These are phyloP conservation scores for Agonopterix alstromeriana DNA, from an alignment of 2,888 invertebrate species.

Conservation along the genomic window DNA sequence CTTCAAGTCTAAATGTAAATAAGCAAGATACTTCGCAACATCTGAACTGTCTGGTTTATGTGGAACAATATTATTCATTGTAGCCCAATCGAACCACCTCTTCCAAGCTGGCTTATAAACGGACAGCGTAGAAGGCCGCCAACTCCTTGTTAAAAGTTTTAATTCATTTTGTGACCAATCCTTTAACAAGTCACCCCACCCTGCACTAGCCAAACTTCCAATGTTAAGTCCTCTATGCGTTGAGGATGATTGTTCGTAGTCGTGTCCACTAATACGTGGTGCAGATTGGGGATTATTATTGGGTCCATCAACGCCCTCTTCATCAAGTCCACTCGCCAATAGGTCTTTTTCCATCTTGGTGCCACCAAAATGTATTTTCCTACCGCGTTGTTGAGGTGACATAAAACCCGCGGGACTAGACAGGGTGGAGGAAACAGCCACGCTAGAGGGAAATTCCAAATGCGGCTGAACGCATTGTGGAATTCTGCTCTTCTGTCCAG, in stretches of 20 bases:
- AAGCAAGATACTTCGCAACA: conserved; percentile 6
- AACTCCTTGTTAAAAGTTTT: conserved; percentile 11
- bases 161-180: conserved; percentile 12
- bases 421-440: conserved; percentile 29
- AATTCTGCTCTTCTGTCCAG: background rate
- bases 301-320: conserved; percentile 10
- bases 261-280: conserved; percentile 8
- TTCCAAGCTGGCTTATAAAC: conserved; percentile 11
- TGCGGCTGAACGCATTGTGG: conserved; percentile 20
- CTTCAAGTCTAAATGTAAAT: conserved; percentile 6
- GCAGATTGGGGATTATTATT: conserved; percentile 7
- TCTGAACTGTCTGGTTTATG: conserved; percentile 3
- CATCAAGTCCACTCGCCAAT: conserved; percentile 17
- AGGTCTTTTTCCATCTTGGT: conserved; percentile 5
- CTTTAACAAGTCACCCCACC: conserved; percentile 12
- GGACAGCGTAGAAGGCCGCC: conserved; percentile 15
- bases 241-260: conserved; percentile 9
- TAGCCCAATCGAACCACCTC: conserved; percentile 11
- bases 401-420: conserved; percentile 20
- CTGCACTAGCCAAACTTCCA: conserved; percentile 17
- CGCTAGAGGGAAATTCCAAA: conserved; percentile 15
- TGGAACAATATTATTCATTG: background rate
- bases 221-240: conserved; percentile 5
- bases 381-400: conserved; percentile 16
- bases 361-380: conserved; percentile 7